phyloP scores from a whole-genome alignment of 2,888 invertebrate species.

The Athripsodes cinereus region DNA sequence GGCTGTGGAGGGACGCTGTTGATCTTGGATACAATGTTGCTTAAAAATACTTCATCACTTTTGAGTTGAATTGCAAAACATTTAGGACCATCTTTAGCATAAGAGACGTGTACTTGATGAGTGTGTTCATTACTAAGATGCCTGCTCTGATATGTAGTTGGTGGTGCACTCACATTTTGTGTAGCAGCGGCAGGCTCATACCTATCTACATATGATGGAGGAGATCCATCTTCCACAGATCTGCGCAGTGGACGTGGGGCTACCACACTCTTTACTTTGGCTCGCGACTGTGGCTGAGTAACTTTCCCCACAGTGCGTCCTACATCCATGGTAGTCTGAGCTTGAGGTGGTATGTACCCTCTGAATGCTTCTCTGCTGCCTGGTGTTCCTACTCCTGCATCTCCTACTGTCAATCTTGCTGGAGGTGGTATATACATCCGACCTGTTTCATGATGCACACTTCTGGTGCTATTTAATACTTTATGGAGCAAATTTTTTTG shows the following conservation, averaged over 20 bases:
- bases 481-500: conserved; percentile 37
- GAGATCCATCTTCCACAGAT: conserved; percentile 40
- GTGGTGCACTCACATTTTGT: conserved; percentile 5
- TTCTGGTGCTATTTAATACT: conserved; percentile 25
- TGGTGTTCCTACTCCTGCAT: neutral
- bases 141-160: conserved; percentile 48
- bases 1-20: conserved; percentile 57
- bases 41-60: conserved; percentile 53
- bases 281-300: neutral
- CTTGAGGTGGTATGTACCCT: neutral
- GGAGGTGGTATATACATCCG: conserved; percentile 3
- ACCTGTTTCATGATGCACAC: neutral
- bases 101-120: conserved; percentile 67
- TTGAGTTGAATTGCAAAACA: conserved; percentile 70
- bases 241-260: conserved; percentile 32
- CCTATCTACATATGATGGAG: neutral
- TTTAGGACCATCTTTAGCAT: conserved; percentile 73
- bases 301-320: neutral
- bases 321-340: neutral
- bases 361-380: neutral
- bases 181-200: conserved; percentile 26
- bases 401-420: neutral
- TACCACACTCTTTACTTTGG: conserved; percentile 10
- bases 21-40: conserved; percentile 66
- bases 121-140: conserved; percentile 44